Evolutionary conservation across 2,113 vertebrate genomes (phyloP), one percentile per base, ranked within the genome.

Genomic region (Acinonyx jubatus): DNA sequence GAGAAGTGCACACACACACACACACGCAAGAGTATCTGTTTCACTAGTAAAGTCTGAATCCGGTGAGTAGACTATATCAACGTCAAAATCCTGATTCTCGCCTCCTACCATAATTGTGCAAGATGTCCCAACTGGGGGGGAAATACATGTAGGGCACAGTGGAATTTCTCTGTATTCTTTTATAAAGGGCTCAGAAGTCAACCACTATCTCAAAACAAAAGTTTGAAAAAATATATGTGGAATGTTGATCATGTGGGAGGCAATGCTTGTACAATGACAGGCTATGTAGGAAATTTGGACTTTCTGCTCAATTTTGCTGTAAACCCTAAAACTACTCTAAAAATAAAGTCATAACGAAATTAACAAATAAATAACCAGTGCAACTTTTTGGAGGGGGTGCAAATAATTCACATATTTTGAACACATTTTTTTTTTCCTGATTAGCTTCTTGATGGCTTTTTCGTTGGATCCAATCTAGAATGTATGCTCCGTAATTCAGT

Each of bases 21-120:
- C 14, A n/a, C 7, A 29, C 1, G 3, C 23, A 61, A 12, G 11
- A 6, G 5, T 29, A 0, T 5, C 16, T 23, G 21, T 21, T 6
- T 31, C 66, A 13, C 15, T 25, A 23, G 11, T 63, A 3, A 36
- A 36, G 33, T n/a, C 38, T 13, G 3, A 38, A 9, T 29, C 19
- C 12, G 5, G 12, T 18, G 10, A 55, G 18, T 45, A 27, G 5
- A 52, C 3, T 52, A 1, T 27, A 19, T 36, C 33, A 31, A 3
- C 12, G 18, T 65, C 31, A 57, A 5, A 31, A 25, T 10, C 36
- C 14, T 69, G 19, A 23, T 23, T 55, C 2, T 66, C 25, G 19
- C 27, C 36, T 33, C 9, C 21, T 65, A 1, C 6, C 4, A 18
- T 9, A 25, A 19, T 5, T 76, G 12, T 36, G 6, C 31, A 61